Evolutionary conservation across 2,797 vertebrate genomes (phyloP).

Genomic region (Halcyon chelicuti): DNA sequence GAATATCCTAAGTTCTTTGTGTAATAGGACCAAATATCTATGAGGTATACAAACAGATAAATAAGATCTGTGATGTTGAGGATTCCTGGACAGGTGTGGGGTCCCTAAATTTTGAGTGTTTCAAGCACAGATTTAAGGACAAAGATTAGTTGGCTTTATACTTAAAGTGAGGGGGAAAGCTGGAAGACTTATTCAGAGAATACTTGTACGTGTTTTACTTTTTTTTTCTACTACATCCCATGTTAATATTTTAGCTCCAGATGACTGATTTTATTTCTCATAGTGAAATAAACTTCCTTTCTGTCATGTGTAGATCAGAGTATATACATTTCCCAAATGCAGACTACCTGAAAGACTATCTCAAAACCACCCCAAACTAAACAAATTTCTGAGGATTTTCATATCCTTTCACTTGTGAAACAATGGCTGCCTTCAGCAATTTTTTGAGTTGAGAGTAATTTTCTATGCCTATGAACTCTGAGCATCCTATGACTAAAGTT

Average conservation of each 20-base stretch:
- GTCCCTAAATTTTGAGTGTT: neutral
- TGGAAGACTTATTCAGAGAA: neutral
- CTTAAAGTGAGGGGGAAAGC: neutral
- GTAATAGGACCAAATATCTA: neutral
- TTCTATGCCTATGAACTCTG: neutral
- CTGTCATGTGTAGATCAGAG: accelerated
- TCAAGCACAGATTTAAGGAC: neutral
- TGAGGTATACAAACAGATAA: neutral
- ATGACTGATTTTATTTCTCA: neutral
- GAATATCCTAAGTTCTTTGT: neutral
- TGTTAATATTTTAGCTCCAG: neutral
- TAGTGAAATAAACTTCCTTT: neutral
- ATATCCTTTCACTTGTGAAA: neutral
- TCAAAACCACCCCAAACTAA: neutral
- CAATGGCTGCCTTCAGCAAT: neutral
- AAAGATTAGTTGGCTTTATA: neutral
- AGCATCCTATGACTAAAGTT: neutral
- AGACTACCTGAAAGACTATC: neutral
- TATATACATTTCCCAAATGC: neutral
- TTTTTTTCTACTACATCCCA: neutral
- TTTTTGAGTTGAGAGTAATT: neutral
- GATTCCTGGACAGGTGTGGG: neutral
- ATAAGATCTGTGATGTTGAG: neutral
- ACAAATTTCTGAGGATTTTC: neutral
- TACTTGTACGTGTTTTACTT: neutral